Conservation (phyloP, 2,888 invertebrate species). For the Epirrhoe alternata region DNA sequence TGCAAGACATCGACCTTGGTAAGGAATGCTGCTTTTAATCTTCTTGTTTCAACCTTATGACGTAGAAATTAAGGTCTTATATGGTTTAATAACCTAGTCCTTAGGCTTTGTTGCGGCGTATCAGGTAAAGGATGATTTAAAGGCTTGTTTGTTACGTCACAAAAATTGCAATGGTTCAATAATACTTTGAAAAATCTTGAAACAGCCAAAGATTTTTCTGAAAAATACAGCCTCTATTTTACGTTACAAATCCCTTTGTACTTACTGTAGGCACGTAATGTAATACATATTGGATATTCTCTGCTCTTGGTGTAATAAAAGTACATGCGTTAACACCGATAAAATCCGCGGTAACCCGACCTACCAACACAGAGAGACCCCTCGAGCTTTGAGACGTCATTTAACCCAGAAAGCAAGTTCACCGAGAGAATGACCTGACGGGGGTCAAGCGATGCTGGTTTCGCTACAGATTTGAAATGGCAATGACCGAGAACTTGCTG, state of each 20-base stretch:
- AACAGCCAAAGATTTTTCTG: neutral
- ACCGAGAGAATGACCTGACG: conserved; percentile 45
- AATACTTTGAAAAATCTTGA: neutral
- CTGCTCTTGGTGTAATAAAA: neutral
- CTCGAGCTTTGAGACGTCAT: conserved; percentile 29
- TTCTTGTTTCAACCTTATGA: conserved; percentile 56
- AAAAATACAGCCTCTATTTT: neutral
- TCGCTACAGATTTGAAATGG: conserved; percentile 60
- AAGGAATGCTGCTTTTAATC: conserved; percentile 63
- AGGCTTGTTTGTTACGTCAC: conserved; percentile 16
- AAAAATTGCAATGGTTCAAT: neutral
- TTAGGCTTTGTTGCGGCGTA: conserved; percentile 33
- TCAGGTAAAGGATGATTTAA: conserved; percentile 7
- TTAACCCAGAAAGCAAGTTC: conserved; percentile 24
- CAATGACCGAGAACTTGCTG: conserved; percentile 65
- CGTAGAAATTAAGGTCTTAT: conserved; percentile 50
- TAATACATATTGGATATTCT: neutral
- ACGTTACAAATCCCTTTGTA: conserved; percentile 4
- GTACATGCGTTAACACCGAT: conserved; percentile 20
- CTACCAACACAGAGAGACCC: conserved; percentile 46
- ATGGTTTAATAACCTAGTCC: conserved; percentile 37
- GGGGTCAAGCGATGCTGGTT: conserved; percentile 49
- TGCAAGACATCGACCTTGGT: conserved; percentile 69
- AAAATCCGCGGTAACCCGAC: conserved; percentile 47
- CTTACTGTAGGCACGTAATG: neutral